Conservation (phyloP, 2,888 invertebrate genomes). For the Empis livida region DNA sequence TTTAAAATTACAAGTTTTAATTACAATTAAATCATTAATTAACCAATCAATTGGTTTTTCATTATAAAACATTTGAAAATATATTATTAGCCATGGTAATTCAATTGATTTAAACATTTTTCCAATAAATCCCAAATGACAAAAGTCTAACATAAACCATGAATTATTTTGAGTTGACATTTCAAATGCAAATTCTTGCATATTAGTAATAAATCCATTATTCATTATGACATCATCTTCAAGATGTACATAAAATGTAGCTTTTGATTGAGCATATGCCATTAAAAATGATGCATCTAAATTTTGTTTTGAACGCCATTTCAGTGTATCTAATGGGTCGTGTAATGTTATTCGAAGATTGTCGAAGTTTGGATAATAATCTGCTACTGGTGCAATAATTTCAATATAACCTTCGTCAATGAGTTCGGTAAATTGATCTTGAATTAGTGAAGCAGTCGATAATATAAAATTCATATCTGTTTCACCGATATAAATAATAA, state of each 20-base stretch:
- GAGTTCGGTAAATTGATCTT: conserved; percentile 54
- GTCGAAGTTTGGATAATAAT: conserved; percentile 72
- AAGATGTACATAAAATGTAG: conserved; percentile 71
- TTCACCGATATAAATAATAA: conserved; percentile 74
- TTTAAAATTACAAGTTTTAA: conserved; percentile 66
- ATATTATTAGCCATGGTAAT: conserved; percentile 67
- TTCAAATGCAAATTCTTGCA: conserved; percentile 62
- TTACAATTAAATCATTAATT: conserved; percentile 67
- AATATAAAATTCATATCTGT: conserved; percentile 58
- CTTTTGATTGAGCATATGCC: conserved; percentile 73
- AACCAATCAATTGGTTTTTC: conserved; percentile 93
- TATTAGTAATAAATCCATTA: conserved; percentile 59
- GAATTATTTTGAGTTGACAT: conserved; percentile 48
- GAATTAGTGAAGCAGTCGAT: conserved; percentile 55
- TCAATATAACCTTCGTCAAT: conserved; percentile 69
- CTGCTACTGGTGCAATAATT: conserved; percentile 62
- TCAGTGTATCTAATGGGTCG: conserved; percentile 61
- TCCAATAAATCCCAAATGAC: conserved; percentile 57
- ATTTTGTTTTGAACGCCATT: conserved; percentile 85
- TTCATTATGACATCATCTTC: conserved; percentile 84
- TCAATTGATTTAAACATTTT: conserved; percentile 76
- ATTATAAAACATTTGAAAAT: conserved; percentile 79
- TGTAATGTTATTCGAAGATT: conserved; percentile 61
- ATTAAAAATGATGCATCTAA: conserved; percentile 79
- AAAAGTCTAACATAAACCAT: conserved; percentile 83